phyloP scores from a whole-genome alignment of 2,888 invertebrate genomes.

The Rhopalosiphum nymphaeae region DNA sequence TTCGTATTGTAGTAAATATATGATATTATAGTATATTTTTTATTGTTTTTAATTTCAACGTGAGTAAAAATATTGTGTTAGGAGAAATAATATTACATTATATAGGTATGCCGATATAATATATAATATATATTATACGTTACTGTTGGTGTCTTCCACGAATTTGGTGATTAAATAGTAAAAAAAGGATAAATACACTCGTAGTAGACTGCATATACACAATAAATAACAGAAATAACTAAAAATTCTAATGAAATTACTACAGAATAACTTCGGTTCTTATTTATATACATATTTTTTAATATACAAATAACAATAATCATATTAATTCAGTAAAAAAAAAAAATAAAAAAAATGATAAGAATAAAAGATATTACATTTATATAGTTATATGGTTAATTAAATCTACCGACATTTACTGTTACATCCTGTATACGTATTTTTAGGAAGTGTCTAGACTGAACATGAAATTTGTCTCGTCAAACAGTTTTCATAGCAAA shows the following conservation, averaged over 20 bases:
- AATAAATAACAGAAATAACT: not conserved
- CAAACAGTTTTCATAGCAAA: not conserved
- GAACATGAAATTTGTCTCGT: too few relatives aligned
- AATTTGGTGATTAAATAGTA: not conserved
- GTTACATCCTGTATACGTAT: too few relatives aligned
- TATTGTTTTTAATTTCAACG: not conserved
- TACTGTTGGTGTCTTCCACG: not conserved
- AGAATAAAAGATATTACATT: too few relatives aligned
- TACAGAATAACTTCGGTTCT: not conserved
- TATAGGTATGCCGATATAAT: not conserved
- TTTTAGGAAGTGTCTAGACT: too few relatives aligned
- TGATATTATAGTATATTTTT: not conserved
- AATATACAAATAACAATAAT: not conserved
- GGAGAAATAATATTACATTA: not conserved
- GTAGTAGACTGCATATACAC: not conserved
- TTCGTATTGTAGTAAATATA: not conserved
- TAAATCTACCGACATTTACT: too few relatives aligned
- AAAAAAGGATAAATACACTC: not conserved
- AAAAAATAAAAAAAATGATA: too few relatives aligned
- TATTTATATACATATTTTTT: not conserved
- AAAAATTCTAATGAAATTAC: not conserved
- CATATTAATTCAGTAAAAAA: too few relatives aligned
- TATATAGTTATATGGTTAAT: too few relatives aligned
- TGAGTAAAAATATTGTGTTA: not conserved
- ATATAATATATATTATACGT: not conserved